These are phyloP conservation scores for Eupithecia tripunctaria DNA, from an alignment of 2,888 invertebrate species.

Conservation along the genomic window DNA sequence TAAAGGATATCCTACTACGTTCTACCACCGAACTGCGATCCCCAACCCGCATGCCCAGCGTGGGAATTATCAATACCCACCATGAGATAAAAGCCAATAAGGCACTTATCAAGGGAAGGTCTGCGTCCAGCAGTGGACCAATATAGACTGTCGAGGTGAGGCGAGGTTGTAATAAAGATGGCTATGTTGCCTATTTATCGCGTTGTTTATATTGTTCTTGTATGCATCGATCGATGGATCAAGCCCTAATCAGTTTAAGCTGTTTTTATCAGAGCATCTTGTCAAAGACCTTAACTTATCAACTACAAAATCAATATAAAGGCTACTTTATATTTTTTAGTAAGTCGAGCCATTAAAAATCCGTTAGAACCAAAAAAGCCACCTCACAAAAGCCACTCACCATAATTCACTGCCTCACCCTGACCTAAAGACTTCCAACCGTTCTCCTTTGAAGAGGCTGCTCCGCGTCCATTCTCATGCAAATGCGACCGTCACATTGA, in stretches of 20 bases:
- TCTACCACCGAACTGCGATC: too few relatives aligned
- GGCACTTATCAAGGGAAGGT: too few relatives aligned
- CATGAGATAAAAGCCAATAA: too few relatives aligned
- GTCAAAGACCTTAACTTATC: background rate
- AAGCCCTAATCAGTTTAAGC: background rate
- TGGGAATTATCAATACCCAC: too few relatives aligned
- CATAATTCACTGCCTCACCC: slow-evolving; percentile 5
- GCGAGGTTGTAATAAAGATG: too few relatives aligned
- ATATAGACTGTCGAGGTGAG: too few relatives aligned
- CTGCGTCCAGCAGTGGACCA: too few relatives aligned
- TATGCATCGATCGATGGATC: background rate
- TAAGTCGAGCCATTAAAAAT: background rate
- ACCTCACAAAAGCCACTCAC: background rate
- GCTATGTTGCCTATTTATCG: background rate
- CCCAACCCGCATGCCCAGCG: too few relatives aligned
- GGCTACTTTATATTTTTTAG: background rate
- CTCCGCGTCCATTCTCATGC: slow-evolving; percentile 4
- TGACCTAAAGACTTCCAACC: background rate
- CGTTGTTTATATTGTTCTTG: background rate
- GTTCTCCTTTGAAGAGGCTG: background rate
- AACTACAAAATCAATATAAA: background rate
- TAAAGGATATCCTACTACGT: too few relatives aligned
- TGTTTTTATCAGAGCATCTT: background rate
- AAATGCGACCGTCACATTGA: background rate
- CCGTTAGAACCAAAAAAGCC: background rate